Base-by-base conservation (phyloP, 2,113 vertebrate species). In the Sebastes fasciatus region DNA sequence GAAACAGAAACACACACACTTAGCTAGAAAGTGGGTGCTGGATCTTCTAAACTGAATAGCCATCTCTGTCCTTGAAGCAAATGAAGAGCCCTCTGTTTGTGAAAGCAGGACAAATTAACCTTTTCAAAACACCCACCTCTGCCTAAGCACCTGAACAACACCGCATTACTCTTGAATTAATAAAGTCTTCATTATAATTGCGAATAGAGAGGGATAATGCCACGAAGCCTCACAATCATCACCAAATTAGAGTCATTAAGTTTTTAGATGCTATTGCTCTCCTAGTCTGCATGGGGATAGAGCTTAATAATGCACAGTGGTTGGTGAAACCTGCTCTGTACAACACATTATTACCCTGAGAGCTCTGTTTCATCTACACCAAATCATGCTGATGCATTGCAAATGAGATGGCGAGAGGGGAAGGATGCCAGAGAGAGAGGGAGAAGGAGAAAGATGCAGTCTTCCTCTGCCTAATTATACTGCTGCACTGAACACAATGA, bases 331-430 rank as follows among this genome's bases (percentile, higher is more conserved):
- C 85, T 74, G 74, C 83, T 86, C 77, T 12, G 52, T 85, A 60
- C 82, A 84, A 82, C 84, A 77, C 88, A 91, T 92, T 86, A 87
- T 87, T 86, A 86, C 82, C 83, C 83, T 4, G 68, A 91, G 80
- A 88, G 81, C 84, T 82, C 49, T 51, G 75, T 89, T 90, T 87
- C 80, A 82, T 83, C 66, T 23, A 76, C 84, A 86, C 78, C 77
- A 84, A 89, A 90, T 86, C 64, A 74, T 51, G 81, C 77, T 71
- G 77, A 77, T 91, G 79, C 78, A 88, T 82, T 79, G 77, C 82
- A 88, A 87, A 91, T 84, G 81, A 91, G 85, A 85, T 40, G 72
- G 77, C 1, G n/a, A 68, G 61, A 85, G 66, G 80, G 79, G 74
- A 82, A 68, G 62, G 54, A 74, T 67, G 70, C 80, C 78, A 91